A percentile compares a stretch with the other conserved stretches of the same genome.
Conservation (phyloP, 2,113 vertebrate genomes). For the Hemicordylus capensis region DNA sequence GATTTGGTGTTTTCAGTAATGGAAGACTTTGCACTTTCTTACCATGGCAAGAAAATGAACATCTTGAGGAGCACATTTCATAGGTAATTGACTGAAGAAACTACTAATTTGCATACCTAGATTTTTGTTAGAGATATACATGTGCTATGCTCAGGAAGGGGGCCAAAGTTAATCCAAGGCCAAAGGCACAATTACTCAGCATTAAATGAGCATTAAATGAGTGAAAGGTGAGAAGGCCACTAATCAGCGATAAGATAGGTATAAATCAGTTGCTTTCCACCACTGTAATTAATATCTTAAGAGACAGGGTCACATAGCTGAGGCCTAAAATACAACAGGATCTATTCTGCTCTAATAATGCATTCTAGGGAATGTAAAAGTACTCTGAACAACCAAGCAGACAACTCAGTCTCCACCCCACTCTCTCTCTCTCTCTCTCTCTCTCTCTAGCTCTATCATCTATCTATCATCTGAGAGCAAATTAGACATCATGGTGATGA, state of each 20-base stretch:
- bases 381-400: background rate
- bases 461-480: background rate
- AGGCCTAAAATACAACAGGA: background rate
- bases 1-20: background rate
- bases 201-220: background rate
- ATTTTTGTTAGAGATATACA: background rate
- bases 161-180: accelerated
- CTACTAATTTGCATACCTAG: background rate
- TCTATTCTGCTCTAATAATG: background rate
- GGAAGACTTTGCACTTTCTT: background rate
- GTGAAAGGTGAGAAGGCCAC: accelerated
- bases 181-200: background rate
- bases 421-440: no score
- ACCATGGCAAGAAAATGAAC: accelerated
- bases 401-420: background rate
- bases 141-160: background rate
- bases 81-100: no score
- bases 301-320: background rate
- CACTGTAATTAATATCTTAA: background rate
- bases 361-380: background rate
- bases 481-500: background rate
- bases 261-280: background rate
- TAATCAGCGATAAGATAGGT: background rate
- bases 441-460: no score
- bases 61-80: background rate